phyloP scores from a whole-genome alignment of 2,113 vertebrate species.

The Ardeotis arabs region DNA sequence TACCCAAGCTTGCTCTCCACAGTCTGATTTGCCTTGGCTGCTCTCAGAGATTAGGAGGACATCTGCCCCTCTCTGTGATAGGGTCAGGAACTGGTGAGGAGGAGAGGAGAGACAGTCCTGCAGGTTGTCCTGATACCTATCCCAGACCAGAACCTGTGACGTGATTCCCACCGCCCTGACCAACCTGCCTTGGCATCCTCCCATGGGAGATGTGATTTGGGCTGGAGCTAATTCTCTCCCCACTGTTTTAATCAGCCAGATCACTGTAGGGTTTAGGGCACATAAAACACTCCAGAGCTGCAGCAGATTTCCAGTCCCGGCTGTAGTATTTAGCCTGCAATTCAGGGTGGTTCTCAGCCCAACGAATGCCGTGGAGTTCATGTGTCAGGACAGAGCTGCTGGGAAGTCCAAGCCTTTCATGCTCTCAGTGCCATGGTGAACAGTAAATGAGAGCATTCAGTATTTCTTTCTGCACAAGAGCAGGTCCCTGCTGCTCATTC shows the following conservation, averaged over 20 bases:
- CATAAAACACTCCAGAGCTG: background rate
- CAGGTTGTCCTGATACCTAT: background rate
- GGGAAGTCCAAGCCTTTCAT: background rate
- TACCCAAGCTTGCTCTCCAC: background rate
- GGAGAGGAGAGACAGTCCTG: background rate
- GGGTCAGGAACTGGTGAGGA: background rate
- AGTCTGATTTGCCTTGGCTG: background rate
- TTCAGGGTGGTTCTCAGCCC: background rate
- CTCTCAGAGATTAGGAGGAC: background rate
- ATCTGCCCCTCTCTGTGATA: background rate
- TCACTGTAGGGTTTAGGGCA: background rate
- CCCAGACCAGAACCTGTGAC: background rate
- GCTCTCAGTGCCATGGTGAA: background rate
- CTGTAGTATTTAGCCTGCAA: background rate
- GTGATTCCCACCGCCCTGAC: background rate
- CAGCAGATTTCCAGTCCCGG: background rate
- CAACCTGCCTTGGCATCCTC: background rate
- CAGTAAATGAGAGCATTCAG: background rate
- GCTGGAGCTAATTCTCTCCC: background rate
- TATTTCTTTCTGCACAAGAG: background rate
- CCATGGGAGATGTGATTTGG: background rate
- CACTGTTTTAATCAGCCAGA: background rate
- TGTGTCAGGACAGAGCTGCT: background rate
- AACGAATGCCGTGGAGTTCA: background rate
- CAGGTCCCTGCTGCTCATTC: background rate